Evolutionary conservation across 1,140 invertebrate genomes (phyloP).

Genomic region (Halictus rubicundus): DNA sequence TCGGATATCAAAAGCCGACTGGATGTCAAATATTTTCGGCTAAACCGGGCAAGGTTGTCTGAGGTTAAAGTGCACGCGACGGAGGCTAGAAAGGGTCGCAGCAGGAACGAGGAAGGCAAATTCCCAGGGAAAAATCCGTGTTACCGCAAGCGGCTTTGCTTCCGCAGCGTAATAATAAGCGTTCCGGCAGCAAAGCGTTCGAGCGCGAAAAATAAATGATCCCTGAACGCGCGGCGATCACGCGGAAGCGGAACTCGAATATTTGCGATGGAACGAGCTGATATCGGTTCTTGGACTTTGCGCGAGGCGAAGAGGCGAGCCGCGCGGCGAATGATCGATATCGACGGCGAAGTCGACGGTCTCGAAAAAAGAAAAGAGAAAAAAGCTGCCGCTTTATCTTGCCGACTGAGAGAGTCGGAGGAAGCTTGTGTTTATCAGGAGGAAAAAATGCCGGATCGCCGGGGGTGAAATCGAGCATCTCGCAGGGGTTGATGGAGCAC

Average conservation of each 20-base stretch:
- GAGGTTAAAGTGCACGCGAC: no score
- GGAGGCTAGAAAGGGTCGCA: no score
- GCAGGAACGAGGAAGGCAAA: no score
- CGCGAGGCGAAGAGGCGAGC: not conserved
- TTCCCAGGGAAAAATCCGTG: no score
- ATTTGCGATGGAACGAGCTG: slow-evolving; percentile 3
- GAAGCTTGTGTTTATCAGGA: not conserved
- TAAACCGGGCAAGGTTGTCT: no score
- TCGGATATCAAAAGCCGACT: no score
- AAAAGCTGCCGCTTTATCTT: slow-evolving; percentile 17
- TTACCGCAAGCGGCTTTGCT: not conserved
- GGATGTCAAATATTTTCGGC: no score
- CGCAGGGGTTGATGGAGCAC: not conserved
- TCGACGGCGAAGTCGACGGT: not conserved
- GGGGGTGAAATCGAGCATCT: not conserved
- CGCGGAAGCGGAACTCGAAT: slow-evolving; percentile 21
- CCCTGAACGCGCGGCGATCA: not conserved
- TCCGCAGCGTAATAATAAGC: not conserved
- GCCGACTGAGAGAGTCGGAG: not conserved
- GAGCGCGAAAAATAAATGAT: not conserved
- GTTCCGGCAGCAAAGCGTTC: not conserved
- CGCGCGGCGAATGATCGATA: slow-evolving; percentile 25
- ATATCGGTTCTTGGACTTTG: not conserved
- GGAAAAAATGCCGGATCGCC: not conserved
- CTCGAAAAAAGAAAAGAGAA: no score